phyloP scores from a whole-genome alignment of 30 jellyfish, hydroid and myxozoan species.

The Morbakka virulenta region DNA sequence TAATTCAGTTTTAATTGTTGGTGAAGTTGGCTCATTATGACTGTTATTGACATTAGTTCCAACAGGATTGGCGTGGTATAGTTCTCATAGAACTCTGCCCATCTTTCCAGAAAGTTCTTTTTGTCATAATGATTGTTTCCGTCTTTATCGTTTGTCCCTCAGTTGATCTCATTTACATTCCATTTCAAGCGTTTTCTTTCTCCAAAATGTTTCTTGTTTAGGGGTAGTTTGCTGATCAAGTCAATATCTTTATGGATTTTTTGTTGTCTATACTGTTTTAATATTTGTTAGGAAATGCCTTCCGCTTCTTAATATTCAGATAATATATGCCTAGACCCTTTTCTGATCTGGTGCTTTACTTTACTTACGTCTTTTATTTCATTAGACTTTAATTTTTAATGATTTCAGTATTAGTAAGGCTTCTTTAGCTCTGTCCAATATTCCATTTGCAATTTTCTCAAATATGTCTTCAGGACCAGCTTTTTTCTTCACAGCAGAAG shows the following conservation, averaged over 20 bases:
- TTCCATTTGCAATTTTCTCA: neutral
- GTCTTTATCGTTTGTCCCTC: conserved; percentile 21
- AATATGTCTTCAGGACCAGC: neutral
- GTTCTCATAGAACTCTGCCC: too few relatives aligned
- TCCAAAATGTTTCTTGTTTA: conserved; percentile 2
- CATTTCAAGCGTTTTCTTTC: neutral
- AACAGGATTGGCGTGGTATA: too few relatives aligned
- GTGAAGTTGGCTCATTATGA: neutral
- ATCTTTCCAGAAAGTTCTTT: too few relatives aligned
- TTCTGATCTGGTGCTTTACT: neutral
- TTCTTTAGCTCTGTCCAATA: neutral
- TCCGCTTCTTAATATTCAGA: neutral
- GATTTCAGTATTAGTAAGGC: neutral
- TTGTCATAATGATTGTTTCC: too few relatives aligned
- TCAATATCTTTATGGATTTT: neutral
- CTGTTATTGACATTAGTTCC: too few relatives aligned
- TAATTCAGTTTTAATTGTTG: neutral
- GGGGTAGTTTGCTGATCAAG: neutral
- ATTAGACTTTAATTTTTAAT: neutral
- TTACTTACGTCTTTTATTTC: neutral
- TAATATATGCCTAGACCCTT: neutral
- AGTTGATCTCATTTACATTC: neutral
- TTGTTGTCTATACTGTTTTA: neutral
- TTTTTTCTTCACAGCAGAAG: neutral
- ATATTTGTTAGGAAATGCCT: neutral